Base-by-base conservation (phyloP, 2,888 invertebrate genomes). In the Ferdinandea cuprea region DNA sequence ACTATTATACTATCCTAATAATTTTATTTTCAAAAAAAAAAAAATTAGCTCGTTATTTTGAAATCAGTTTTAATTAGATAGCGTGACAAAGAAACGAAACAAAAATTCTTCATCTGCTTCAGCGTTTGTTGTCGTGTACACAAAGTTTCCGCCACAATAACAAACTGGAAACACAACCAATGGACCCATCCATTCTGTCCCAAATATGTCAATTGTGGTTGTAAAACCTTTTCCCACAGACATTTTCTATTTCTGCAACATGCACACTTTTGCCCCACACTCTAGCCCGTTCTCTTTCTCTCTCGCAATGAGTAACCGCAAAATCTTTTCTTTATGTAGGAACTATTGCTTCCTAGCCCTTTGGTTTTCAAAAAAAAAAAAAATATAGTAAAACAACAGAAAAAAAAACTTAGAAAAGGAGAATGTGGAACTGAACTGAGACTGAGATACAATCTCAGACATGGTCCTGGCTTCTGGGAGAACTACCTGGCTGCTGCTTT, bases 171-270 rank as follows among this genome's bases (percentile, higher is more conserved):
- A 56, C 15, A 35, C 44, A 52, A 52, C 44, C 56, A 42, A 52
- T 44, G 37, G 37, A 52, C 50, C 65, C 35, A 71, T 65, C 52
- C 37, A 42, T 66, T 61, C 42, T 44, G 58, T 44, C n/a, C 46
- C 66, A 48, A 71, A 50, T 52, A 66, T 81, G 76, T 81, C 81
- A 72, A 71, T 81, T 81, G 76, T 61, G 66, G 81, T 48, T 65
- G 13, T 15, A 77, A 71, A 77, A 81, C 71, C 69, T 59, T 81
- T 76, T 48, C 42, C 68, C 69, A 65, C 71, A 71, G 76, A 81
- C 58, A 59, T 81, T 76, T 76, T 76, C 40, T 17, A 71, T 81
- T 81, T 81, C 71, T 71, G 65, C 69, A 59, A 65, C 65, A 71
- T 63, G 76, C 59, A 48, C 54, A 52, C 69, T 65, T 50, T 50